Percentiles rank a stretch among this genome's conserved stretches.
Conservation (phyloP, 2,888 invertebrate genomes). For the Synanthedon andrenaeformis region DNA sequence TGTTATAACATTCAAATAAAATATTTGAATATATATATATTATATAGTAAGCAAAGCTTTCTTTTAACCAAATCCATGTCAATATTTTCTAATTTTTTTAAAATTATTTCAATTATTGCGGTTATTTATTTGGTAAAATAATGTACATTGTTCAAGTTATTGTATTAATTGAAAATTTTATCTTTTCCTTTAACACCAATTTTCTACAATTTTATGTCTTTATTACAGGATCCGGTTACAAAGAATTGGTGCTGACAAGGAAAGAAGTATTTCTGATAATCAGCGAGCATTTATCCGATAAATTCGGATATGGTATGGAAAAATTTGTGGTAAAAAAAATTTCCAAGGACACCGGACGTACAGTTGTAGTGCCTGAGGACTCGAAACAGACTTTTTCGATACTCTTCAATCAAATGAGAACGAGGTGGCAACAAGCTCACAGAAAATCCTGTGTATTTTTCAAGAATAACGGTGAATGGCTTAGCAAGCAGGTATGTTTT, state of each 20-base stretch:
- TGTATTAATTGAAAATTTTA: slow-evolving; percentile 9
- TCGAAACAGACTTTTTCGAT: not conserved
- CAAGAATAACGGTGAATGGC: not conserved
- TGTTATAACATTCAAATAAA: not conserved
- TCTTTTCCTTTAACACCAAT: slow-evolving; percentile 1
- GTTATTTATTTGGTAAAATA: no score
- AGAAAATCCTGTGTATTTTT: not conserved
- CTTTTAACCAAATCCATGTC: no score
- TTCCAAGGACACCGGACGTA: not conserved
- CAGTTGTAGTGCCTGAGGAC: not conserved
- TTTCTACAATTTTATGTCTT: not conserved
- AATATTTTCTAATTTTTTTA: no score
- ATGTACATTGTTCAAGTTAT: no score
- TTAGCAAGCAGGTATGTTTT: not conserved
- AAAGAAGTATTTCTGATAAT: slow-evolving; percentile 1
- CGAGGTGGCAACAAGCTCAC: not conserved
- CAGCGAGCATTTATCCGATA: slow-evolving; percentile 1
- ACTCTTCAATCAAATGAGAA: not conserved
- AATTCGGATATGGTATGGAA: not conserved
- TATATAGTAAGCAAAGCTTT: no score
- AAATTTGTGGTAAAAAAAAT: not conserved
- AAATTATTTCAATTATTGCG: no score
- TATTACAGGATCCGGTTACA: not conserved
- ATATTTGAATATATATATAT: no score
- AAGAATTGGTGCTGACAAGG: slow-evolving; percentile 1